Evolutionary conservation across 1,140 invertebrate species (phyloP).

Genomic region (Himalopsyche phryganea): DNA sequence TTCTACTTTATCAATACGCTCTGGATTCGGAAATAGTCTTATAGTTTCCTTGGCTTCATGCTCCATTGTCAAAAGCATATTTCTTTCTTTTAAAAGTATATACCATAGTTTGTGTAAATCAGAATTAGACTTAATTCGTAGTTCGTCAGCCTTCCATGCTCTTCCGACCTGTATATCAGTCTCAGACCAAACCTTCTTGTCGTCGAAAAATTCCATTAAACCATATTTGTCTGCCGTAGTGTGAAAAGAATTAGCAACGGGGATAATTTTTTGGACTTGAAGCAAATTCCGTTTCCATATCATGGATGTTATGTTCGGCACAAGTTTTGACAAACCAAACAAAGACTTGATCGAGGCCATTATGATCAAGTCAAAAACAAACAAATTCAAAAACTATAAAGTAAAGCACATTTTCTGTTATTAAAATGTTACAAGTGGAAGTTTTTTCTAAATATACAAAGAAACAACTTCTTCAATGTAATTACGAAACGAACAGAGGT

Average conservation of each 20-base stretch:
- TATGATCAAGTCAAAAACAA: no score
- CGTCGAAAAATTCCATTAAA: constrained; percentile 93
- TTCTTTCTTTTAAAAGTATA: constrained; percentile 91
- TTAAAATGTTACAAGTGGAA: no score
- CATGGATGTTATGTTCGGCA: not conserved
- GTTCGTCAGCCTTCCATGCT: constrained; percentile 86
- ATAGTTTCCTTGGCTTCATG: constrained; percentile 67
- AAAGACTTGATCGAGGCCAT: constrained; percentile 3
- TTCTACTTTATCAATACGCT: constrained; percentile 92
- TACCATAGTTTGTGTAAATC: constrained; percentile 99
- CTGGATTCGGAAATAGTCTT: constrained; percentile 87
- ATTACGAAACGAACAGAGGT: no score
- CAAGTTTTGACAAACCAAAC: constrained; percentile 3
- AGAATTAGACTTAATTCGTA: constrained; percentile 91
- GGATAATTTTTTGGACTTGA: not conserved
- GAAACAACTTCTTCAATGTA: no score
- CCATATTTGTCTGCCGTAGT: constrained; percentile 45
- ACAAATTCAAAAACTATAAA: no score
- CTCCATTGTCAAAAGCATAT: constrained; percentile 97
- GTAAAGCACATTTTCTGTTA: no score
- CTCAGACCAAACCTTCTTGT: constrained; percentile 80
- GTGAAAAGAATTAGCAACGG: constrained; percentile 37
- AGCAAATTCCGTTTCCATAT: not conserved
- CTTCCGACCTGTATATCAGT: constrained; percentile 78
- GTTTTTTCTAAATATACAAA: no score